A percentile compares a stretch with the other conserved stretches of the same genome.
Conservation (phyloP, 2,888 invertebrate species). For the Allacma fusca region DNA sequence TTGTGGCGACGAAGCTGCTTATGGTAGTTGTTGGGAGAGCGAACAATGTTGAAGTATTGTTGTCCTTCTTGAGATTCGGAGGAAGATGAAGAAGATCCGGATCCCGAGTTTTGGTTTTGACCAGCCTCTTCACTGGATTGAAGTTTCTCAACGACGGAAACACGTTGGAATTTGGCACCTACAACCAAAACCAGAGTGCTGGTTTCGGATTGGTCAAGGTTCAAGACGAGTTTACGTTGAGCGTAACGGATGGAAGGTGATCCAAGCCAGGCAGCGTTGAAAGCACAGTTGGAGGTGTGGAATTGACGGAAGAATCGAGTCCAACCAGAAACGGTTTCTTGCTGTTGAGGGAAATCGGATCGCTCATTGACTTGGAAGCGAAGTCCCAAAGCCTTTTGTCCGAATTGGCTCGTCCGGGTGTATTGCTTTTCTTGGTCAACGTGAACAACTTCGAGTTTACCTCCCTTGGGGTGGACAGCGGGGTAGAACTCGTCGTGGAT, state of each 20-base stretch:
- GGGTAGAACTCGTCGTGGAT: slow-evolving; percentile 53
- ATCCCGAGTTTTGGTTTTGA: not conserved
- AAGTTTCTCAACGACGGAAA: no score
- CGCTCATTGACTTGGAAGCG: slow-evolving; percentile 47
- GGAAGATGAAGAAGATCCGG: no score
- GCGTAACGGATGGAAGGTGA: slow-evolving; percentile 55
- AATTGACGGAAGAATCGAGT: slow-evolving; percentile 47
- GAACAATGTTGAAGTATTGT: no score
- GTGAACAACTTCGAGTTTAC: slow-evolving; percentile 55
- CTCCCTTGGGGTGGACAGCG: slow-evolving; percentile 57
- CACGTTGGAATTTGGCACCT: no score
- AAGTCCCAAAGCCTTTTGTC: slow-evolving; percentile 51
- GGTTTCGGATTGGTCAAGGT: slow-evolving; percentile 56
- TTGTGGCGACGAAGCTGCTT: no score
- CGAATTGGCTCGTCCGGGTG: slow-evolving; percentile 32
- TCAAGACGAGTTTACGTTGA: slow-evolving; percentile 53
- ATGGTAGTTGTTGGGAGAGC: no score
- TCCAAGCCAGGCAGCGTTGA: slow-evolving; percentile 50
- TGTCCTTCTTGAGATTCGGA: slow-evolving; percentile 25
- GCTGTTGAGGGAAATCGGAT: slow-evolving; percentile 54
- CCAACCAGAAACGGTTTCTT: slow-evolving; percentile 55
- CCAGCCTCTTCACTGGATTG: slow-evolving; percentile 44
- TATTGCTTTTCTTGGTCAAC: slow-evolving; percentile 46
- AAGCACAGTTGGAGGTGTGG: slow-evolving; percentile 48
- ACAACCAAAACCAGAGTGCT: slow-evolving; percentile 47